These are phyloP conservation scores for Steinernema scapterisci DNA, from an alignment of 2,888 invertebrate species.

Conservation along the genomic window DNA sequence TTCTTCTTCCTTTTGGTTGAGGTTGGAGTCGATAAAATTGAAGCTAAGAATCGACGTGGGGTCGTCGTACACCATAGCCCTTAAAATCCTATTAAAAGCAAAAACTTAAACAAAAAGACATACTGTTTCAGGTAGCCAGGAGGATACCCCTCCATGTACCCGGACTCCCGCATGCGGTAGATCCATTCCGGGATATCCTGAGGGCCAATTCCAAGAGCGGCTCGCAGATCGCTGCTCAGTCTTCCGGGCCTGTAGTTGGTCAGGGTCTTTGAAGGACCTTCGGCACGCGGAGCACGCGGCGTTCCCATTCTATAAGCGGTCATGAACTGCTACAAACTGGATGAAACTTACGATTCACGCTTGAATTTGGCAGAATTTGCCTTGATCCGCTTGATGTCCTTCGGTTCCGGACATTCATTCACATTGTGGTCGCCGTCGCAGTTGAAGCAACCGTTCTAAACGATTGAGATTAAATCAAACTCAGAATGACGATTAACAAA, in stretches of 20 bases:
- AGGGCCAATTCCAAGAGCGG: not conserved
- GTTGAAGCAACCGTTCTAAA: constrained; percentile 11
- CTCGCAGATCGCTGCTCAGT: not conserved
- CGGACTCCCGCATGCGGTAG: not conserved
- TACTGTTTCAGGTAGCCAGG: constrained; percentile 16
- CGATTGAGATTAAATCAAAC: not conserved
- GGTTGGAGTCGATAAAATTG: not conserved
- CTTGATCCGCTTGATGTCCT: not conserved
- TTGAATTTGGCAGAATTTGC: not conserved
- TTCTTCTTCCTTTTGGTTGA: not conserved
- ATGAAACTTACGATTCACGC: constrained; percentile 10
- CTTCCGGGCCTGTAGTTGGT: not conserved
- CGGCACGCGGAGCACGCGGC: not conserved
- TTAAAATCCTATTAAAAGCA: not conserved
- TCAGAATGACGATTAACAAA: not conserved
- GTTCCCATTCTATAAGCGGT: not conserved
- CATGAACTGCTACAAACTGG: not conserved
- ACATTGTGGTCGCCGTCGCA: constrained; percentile 1
- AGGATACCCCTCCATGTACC: constrained; percentile 18
- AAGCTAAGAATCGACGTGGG: not conserved
- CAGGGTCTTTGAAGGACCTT: not conserved
- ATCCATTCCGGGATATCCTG: not conserved
- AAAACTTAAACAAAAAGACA: not conserved
- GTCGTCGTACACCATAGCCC: constrained; percentile 2
- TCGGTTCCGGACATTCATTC: not conserved